Evolutionary conservation across 2,797 vertebrate species (phyloP), one percentile per base, ranked within the genome.

Genomic region (Enoplosus armatus): DNA sequence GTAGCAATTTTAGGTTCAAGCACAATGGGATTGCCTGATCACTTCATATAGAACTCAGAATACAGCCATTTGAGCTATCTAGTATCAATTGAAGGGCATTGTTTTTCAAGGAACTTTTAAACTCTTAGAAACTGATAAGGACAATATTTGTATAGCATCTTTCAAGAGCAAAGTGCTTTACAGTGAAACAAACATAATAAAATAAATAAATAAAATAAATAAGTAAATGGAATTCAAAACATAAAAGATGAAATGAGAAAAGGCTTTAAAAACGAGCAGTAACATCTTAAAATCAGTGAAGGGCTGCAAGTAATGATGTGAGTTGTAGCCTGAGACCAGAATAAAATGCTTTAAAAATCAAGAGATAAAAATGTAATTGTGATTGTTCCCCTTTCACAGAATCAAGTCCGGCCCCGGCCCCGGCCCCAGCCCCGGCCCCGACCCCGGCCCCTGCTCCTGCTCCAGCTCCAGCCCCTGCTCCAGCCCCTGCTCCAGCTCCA

Each of bases 371-470:
- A 55, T 45, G 5, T 60, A 31, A 18, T 5, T 41, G 9, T 15
- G 12, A 35, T 29, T 29, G 0, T 29, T 64, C 0, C 14, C 5
- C 4, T 56, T 62, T 77, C 26, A 39, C 22, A 84, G 58, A 73
- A 22, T 14, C 78, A 4, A 0, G 60, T n/a, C 74, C 62, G 0
- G 37, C 50, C 3, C 16, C 77, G 0, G 45, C 41, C 1, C 70
- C 62, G 12, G 22, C 54, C 0, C 53, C 75, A 0, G 18, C 75
- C 0, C 4, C 66, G 0, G 43, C 59, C 0, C 9, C 63, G 0
- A 43, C 61, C 0, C 8, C 73, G 0, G 50, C 70, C 0, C 68
- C 91, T 0, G 60, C 78, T 0, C n/a, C 88, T 0, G 72, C 82
- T 0, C 31, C 86, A 0, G 50, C 63, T 0, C 55, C 85, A 0